Percentiles rank a stretch among this genome's conserved stretches.
phyloP scores from a whole-genome alignment of 2,113 vertebrate genomes.

The Thamnophis sirtalis region DNA sequence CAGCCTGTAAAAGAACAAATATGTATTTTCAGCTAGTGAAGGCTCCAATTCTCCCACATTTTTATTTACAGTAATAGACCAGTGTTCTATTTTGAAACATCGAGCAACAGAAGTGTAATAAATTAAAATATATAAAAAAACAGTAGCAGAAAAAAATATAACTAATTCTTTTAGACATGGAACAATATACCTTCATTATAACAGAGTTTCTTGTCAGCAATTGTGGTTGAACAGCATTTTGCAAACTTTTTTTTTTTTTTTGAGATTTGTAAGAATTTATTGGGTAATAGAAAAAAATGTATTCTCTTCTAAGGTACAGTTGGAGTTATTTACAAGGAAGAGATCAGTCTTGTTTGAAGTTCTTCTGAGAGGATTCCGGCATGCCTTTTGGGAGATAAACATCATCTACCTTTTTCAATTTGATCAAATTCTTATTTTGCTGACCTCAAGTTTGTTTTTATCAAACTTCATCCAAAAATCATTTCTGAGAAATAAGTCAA shows the following conservation, averaged over 20 bases:
- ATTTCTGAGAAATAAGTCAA: neutral
- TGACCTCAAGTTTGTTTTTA: neutral
- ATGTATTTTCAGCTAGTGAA: neutral
- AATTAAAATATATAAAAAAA: neutral
- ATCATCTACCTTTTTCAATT: neutral
- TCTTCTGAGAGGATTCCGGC: neutral
- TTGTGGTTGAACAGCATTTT: neutral
- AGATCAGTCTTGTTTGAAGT: neutral
- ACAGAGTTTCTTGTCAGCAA: neutral
- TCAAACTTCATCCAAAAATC: neutral
- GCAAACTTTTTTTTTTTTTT: neutral
- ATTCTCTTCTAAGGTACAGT: neutral
- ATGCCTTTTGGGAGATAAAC: neutral
- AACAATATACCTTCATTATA: neutral
- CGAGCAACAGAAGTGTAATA: neutral
- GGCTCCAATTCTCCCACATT: neutral
- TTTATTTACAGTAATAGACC: neutral
- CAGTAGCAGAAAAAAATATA: neutral
- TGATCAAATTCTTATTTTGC: neutral
- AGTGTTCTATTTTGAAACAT: neutral
- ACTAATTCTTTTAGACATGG: neutral
- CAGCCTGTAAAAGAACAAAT: neutral
- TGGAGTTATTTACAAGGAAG: neutral
- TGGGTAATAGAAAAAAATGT: neutral
- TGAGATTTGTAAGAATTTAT: neutral